Evolutionary conservation across 1,140 invertebrate species (phyloP).

Genomic region (Camponotus vicinus): DNA sequence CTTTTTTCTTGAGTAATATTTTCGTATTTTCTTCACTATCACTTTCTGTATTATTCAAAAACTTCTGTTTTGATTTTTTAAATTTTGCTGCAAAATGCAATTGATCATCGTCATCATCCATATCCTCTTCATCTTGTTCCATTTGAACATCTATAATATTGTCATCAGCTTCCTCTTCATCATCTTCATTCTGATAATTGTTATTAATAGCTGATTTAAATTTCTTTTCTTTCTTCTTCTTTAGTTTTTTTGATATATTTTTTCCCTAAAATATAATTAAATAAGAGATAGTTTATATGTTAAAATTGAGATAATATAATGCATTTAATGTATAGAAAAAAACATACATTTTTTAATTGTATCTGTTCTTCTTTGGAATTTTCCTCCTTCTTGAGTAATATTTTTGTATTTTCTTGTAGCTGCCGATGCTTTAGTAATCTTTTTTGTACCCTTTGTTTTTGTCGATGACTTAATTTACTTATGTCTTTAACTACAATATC

Average conservation of each 20-base stretch:
- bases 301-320: background rate
- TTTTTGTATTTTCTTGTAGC: conserved; percentile 84
- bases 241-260: conserved; percentile 66
- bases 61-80: conserved; percentile 90
- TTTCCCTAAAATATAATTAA: conserved; percentile 18
- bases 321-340: background rate
- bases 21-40: conserved; percentile 82
- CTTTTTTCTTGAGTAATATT: conserved; percentile 71
- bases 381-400: conserved; percentile 67
- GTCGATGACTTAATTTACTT: conserved; percentile 89
- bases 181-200: conserved; percentile 20
- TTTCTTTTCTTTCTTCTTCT: conserved; percentile 72
- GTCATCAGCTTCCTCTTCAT: background rate
- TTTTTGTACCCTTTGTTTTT: conserved; percentile 89
- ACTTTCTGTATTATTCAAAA: conserved; percentile 77
- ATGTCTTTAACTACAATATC: conserved; percentile 82
- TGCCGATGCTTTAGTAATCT: conserved; percentile 87
- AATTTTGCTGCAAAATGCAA: conserved; percentile 94
- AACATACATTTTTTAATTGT: conserved; percentile 74
- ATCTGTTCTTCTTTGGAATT: conserved; percentile 47
- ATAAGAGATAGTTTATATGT: background rate
- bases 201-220: conserved; percentile 32
- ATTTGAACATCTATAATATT: conserved; percentile 75
- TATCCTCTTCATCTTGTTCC: conserved; percentile 82
- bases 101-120: conserved; percentile 85